Evolutionary conservation across 2,888 invertebrate species (phyloP), one percentile per base, ranked within the genome.

Genomic region (Chalcis sispes): DNA sequence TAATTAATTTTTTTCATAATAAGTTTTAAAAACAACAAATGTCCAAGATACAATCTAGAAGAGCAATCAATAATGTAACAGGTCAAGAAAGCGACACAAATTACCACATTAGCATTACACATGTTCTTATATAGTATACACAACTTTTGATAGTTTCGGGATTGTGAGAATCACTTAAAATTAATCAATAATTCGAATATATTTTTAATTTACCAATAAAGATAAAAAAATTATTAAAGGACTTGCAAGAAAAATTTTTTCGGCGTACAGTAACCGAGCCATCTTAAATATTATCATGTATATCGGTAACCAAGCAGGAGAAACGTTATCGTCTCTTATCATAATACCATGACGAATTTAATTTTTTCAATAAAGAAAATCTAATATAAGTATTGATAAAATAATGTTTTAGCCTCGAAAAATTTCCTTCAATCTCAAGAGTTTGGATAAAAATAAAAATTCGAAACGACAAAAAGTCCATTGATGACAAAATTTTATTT

Each of bases 1-100:
- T 1, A 29, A 4, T 67, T 46, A 56, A 58, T 67, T n/a, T 3
- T 40, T 42, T 42, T 56, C 2, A 1, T 18, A n/a, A 67, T 25
- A 0, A 67, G 10, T 29, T 25, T 67, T 56, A 56, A 56, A 67
- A 67, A 67, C 23, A 59, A 20, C 2, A 48, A 8, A 32, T 67
- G 23, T n/a, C 58, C 46, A 32, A 67, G n/a, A 15, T 67, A 67
- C 13, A 67, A 32, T 0, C 46, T 58, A 46, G 20, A 29, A 5
- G 23, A 32, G n/a, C 18, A 32, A 1, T 40, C 18, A 58, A 67
- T 58, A 20, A 58, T 46, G 20, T 29, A 42, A 46, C 42, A 18
- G 2, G 18, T 3, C 25, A 59, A 2, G 7, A 15, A 59, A 29
- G 23, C 25, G 7, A 50, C 36, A 20, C 15, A n/a, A 69, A 48